Base-by-base conservation (phyloP, 1,140 invertebrate species). In the Drosophila tristis region DNA sequence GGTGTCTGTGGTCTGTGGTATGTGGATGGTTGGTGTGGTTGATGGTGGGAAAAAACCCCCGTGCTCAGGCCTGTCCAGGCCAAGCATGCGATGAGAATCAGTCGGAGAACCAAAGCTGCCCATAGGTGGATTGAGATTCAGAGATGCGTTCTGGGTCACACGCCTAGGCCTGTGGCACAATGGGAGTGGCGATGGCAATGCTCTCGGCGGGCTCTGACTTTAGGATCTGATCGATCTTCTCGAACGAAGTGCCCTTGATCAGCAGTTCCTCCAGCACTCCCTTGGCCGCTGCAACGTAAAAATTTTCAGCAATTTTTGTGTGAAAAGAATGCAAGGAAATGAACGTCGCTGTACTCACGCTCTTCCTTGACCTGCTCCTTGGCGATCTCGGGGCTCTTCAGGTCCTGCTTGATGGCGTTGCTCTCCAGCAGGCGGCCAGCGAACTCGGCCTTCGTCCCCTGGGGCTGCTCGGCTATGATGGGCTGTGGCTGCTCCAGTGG, bases 21-120 rank as follows among this genome's bases (percentile, higher is more conserved):
- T 26, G 65, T 51, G 26, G 25, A 15, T 51, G 26, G 31, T 35
- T 51, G 49, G 39, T 68, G 35, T 53, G 26, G 9, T 39, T 35
- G 49, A 47, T 68, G 35, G 44, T 35, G 66, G 66, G 8, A 54
- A 53, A 20, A 25, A 43, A 72, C 80, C 82, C 82, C 84, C 48
- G 67, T 79, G 71, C 84, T 51, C 56, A 71, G 65, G 56, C 51
- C 35, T 43, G 31, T 44, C 39, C 25, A 35, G 15, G 35, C 25
- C 64, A 44, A 53, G 71, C 78, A 67, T 77, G 71, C 56, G 54
- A 80, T 68, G 57, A 80, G 71, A 81, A 66, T 63, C 58, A 78
- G 66, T 78, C 77, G 75, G 65, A 89, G 76, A 85, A 89, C 84
- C 84, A 89, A 89, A 89, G 76, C 57, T 84, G 65, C 84, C 84